phyloP scores from a whole-genome alignment of 1,140 invertebrate species.

The Hesperophylax magnus region DNA sequence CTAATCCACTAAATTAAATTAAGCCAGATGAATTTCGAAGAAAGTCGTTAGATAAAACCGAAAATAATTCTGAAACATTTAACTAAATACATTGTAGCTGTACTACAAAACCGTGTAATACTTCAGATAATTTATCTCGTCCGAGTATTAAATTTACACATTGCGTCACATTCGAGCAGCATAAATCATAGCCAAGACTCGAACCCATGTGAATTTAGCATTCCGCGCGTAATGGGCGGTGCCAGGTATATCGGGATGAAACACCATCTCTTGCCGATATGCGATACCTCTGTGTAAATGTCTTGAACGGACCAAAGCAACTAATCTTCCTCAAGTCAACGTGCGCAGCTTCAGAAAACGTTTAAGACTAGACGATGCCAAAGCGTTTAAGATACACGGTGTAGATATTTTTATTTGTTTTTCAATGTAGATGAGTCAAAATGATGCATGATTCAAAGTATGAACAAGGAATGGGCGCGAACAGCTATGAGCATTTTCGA shows the following conservation, averaged over 20 bases:
- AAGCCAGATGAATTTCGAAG: too few relatives aligned
- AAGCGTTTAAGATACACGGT: neutral
- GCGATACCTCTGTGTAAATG: constrained; percentile 1
- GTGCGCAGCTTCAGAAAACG: neutral
- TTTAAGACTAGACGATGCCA: neutral
- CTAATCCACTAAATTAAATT: too few relatives aligned
- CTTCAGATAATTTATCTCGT: too few relatives aligned
- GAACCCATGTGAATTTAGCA: neutral
- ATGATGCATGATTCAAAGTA: too few relatives aligned
- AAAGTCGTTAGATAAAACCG: too few relatives aligned
- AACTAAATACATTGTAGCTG: too few relatives aligned
- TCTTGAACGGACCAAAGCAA: neutral
- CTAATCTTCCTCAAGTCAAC: constrained; percentile 20
- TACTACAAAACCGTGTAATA: too few relatives aligned
- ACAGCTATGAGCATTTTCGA: too few relatives aligned
- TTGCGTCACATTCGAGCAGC: neutral
- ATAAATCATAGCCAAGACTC: constrained; percentile 24
- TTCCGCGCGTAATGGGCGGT: constrained; percentile 12
- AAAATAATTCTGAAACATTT: too few relatives aligned
- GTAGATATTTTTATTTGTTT: too few relatives aligned
- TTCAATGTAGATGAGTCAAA: too few relatives aligned
- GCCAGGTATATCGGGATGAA: constrained; percentile 23
- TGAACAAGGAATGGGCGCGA: too few relatives aligned
- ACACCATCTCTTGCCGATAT: constrained; percentile 18
- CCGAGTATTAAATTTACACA: neutral